Evolutionary conservation across 2,797 vertebrate genomes (phyloP), one percentile per base, ranked within the genome.

Genomic region (Parambassis ranga): DNA sequence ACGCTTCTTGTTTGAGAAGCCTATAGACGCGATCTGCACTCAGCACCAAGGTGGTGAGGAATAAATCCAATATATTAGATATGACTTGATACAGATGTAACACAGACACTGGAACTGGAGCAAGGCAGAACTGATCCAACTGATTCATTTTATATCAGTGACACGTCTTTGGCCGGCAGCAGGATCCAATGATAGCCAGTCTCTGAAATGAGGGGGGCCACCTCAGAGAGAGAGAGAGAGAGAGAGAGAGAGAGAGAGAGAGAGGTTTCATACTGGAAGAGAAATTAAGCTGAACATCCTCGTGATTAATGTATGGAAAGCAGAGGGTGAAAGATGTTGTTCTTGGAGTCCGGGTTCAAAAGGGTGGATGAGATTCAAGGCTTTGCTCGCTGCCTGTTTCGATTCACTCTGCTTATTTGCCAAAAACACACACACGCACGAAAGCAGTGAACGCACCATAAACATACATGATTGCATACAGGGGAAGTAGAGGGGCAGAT

Each of bases 261-360:
- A 39, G 37, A 52, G 42, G 60, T 26, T 69, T 78, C 55, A 68
- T 33, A 15, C 44, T 58, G 57, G 47, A 71, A 4, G 65, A 73
- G 75, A 82, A 83, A 84, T 81, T 57, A 79, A 37, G 74, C 73
- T 18, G 61, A 78, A 76, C 81, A 79, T 77, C 48, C 20, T 16
- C 35, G 65, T 79, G 82, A 86, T 85, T 65, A 72, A 87, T 75
- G 72, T 75, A 85, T 81, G 76, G 81, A 83, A 78, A 82, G 63
- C 52, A 27, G 60, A 65, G 67, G 63, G 64, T 24, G 66, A 77
- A 68, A 65, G 52, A 58, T 77, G 82, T 83, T 86, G 75, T 62
- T 85, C 65, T 85, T 86, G 82, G 85, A 78, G 66, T 7, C 20
- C 16, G 35, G 44, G 46, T 76, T 87, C 77, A 77, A 81, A 83